Evolutionary conservation across 2,888 invertebrate genomes (phyloP), one percentile per base, ranked within the genome.

Genomic region (Scaptomyza caliginosa): DNA sequence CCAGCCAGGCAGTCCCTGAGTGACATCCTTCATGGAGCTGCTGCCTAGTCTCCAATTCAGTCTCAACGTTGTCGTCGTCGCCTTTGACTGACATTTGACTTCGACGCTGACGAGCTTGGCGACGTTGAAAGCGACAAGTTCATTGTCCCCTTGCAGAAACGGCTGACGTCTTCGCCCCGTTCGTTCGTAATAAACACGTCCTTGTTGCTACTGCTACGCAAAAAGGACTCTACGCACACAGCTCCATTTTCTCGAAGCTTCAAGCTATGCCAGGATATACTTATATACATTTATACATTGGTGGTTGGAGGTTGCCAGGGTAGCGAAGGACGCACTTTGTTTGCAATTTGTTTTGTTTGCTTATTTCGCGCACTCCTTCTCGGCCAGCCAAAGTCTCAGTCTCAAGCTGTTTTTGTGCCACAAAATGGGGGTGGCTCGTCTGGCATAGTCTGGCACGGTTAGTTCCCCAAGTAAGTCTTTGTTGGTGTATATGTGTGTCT

Each of bases 281-380:
- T 30, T 30, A 26, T 43, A 43, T 28, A 43, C 26, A n/a, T 7
- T 19, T 10, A 46, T n/a, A n/a, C n/a, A n/a, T n/a, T n/a, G n/a
- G n/a, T n/a, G n/a, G 26, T 26, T 46, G 8, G 26, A 16, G 39
- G 3, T 32, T n/a, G 23, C 17, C 2, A 7, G 24, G 39, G 30
- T 1, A 13, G 49, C 59, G 74, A 86, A 83, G 85, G 86, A 77
- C 88, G 84, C 84, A 87, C 85, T 84, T 84, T 87, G 86, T 86
- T 84, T 75, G 74, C 85, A 88, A 84, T 84, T 84, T 88, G 88
- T 84, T 84, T 88, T 84, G 88, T 84, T 84, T 84, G 88, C 74
- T 68, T 82, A 81, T 75, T 75, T 74, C 42, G 48, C 32, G 58
- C 66, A 38, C 58, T 52, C 60, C 48, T 34, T 26, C 55, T 39